phyloP scores from a whole-genome alignment of 2,797 vertebrate genomes.

The Gymnocypris eckloni region DNA sequence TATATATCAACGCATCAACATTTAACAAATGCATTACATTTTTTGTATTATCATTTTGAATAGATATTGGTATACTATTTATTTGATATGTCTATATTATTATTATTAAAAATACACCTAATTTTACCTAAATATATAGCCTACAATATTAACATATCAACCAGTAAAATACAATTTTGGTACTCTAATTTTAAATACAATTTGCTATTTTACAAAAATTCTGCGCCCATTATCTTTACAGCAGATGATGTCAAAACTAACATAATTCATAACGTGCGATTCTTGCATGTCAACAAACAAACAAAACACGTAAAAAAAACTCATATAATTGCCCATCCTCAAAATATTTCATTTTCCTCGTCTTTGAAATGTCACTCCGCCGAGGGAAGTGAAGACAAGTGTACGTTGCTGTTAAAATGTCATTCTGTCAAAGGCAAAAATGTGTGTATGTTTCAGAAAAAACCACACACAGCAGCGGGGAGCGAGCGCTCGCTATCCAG shows the following conservation, averaged over 20 bases:
- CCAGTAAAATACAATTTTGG: neutral
- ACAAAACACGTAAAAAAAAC: slow-evolving; percentile 43
- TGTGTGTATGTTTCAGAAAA: slow-evolving; percentile 55
- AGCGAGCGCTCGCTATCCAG: slow-evolving; percentile 19
- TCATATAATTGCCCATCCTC: slow-evolving; percentile 22
- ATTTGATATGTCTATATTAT: neutral
- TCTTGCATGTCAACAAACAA: slow-evolving; percentile 40
- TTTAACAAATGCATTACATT: neutral
- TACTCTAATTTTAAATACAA: neutral
- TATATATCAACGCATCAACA: neutral
- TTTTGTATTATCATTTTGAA: neutral
- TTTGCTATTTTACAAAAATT: neutral
- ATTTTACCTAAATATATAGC: too few relatives aligned
- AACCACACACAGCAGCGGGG: slow-evolving; percentile 53
- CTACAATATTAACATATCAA: too few relatives aligned
- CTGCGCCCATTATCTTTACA: neutral
- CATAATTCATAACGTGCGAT: too few relatives aligned
- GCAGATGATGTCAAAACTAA: neutral
- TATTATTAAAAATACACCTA: neutral
- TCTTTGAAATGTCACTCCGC: slow-evolving; percentile 47
- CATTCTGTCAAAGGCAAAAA: slow-evolving; percentile 56
- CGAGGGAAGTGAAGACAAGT: slow-evolving; percentile 38
- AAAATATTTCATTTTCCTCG: slow-evolving; percentile 25
- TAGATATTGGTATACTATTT: too few relatives aligned
- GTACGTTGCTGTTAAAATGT: slow-evolving; percentile 53